These are phyloP conservation scores for Neopelma chrysocephalum DNA, from an alignment of 2,797 vertebrate species.

Conservation along the genomic window DNA sequence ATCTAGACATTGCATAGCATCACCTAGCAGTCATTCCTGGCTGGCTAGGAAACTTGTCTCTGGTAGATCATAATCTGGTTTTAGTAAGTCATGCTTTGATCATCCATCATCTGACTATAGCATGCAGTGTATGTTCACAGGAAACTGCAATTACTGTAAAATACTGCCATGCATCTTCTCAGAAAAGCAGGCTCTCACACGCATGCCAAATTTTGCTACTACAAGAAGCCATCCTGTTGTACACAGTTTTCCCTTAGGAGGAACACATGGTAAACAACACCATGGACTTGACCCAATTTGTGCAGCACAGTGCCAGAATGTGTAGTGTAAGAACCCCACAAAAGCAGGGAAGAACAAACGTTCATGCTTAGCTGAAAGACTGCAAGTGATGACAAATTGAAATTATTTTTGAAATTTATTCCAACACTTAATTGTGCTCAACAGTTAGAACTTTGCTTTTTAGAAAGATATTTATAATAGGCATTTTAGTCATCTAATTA, in stretches of 20 bases:
- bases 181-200: not conserved
- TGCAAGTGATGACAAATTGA: constrained; percentile 2
- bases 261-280: not conserved
- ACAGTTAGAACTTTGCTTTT: not conserved
- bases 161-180: not conserved
- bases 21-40: not conserved
- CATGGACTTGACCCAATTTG: not conserved
- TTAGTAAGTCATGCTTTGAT: not conserved
- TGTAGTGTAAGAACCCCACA: not conserved
- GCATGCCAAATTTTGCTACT: not conserved
- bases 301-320: not conserved
- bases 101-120: not conserved
- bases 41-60: not conserved
- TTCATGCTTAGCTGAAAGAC: not conserved
- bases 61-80: not conserved
- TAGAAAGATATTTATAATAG: constrained; percentile 5
- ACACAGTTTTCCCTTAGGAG: not conserved
- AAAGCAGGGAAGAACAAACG: not conserved
- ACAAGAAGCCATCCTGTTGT: not conserved
- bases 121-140: not conserved
- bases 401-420: constrained; percentile 5
- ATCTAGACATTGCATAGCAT: not conserved
- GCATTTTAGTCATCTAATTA: constrained; percentile 29
- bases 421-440: not conserved
- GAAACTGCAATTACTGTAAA: not conserved